Evolutionary conservation across 2,888 invertebrate genomes (phyloP).

Genomic region (Stegophylla sp.): DNA sequence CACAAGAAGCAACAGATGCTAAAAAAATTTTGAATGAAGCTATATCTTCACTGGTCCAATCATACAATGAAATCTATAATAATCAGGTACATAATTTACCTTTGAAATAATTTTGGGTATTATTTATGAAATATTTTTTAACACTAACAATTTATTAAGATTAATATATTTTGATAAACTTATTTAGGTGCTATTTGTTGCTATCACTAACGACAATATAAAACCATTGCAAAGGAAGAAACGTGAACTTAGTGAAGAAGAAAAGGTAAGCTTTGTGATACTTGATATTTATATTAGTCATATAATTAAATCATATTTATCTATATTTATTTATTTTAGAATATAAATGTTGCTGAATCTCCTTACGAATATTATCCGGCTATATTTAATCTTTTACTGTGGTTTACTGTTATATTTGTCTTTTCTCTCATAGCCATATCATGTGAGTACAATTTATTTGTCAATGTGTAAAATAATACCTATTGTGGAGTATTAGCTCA

Average conservation of each 20-base stretch:
- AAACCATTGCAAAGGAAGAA: constrained; percentile 70
- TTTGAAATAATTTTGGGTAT: background rate
- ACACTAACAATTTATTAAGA: too few relatives aligned
- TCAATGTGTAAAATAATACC: too few relatives aligned
- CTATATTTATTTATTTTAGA: constrained; percentile 35
- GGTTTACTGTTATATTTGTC: constrained; percentile 79
- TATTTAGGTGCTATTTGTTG: constrained; percentile 66
- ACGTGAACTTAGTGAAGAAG: constrained; percentile 11
- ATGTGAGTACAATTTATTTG: constrained; percentile 64
- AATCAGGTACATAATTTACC: constrained; percentile 63
- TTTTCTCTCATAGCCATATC: constrained; percentile 80
- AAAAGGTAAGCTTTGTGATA: background rate
- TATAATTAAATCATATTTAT: constrained; percentile 22
- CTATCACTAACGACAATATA: constrained; percentile 73
- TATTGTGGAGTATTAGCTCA: too few relatives aligned
- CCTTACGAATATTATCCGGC: constrained; percentile 79
- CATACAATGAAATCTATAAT: constrained; percentile 67
- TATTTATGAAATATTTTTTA: background rate
- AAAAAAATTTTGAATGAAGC: constrained; percentile 70
- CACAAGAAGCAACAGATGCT: constrained; percentile 73
- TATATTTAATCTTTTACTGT: constrained; percentile 87
- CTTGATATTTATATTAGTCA: too few relatives aligned
- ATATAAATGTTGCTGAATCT: constrained; percentile 59
- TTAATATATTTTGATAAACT: constrained; percentile 35
- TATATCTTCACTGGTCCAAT: constrained; percentile 67